phyloP scores from a whole-genome alignment of 2,888 invertebrate species.

The Dicyrtomina minuta region DNA sequence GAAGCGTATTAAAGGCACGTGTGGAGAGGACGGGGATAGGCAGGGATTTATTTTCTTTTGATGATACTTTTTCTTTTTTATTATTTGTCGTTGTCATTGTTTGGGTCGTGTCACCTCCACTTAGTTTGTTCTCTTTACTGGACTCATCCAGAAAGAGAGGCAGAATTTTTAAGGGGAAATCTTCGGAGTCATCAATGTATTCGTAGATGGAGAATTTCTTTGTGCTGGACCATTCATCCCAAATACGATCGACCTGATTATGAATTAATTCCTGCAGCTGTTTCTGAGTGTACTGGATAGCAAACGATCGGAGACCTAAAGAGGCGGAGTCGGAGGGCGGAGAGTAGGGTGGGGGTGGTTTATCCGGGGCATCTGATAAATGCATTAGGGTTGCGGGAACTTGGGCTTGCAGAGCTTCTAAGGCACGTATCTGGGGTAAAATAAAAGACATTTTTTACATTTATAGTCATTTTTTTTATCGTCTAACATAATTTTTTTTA shows the following conservation, averaged over 20 bases:
- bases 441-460: no score
- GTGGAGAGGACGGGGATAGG: constrained; percentile 15
- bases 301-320: background rate
- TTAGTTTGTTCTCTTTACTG: background rate
- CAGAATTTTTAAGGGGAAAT: background rate
- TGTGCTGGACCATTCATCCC: constrained; percentile 5
- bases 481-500: no score
- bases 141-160: background rate
- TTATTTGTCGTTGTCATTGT: background rate
- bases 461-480: no score
- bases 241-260: background rate
- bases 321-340: constrained; percentile 39
- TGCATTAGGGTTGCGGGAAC: constrained; percentile 16
- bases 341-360: constrained; percentile 49
- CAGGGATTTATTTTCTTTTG: background rate
- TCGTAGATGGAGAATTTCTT: background rate
- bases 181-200: background rate
- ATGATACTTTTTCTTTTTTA: background rate
- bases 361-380: constrained; percentile 34
- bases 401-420: constrained; percentile 41
- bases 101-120: background rate
- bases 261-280: constrained; percentile 12
- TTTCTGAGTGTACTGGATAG: constrained; percentile 5
- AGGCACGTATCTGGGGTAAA: constrained; percentile 37
- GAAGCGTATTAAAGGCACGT: constrained; percentile 38